phyloP scores from a whole-genome alignment of 2,113 vertebrate genomes.

The Triplophysa tibetana region DNA sequence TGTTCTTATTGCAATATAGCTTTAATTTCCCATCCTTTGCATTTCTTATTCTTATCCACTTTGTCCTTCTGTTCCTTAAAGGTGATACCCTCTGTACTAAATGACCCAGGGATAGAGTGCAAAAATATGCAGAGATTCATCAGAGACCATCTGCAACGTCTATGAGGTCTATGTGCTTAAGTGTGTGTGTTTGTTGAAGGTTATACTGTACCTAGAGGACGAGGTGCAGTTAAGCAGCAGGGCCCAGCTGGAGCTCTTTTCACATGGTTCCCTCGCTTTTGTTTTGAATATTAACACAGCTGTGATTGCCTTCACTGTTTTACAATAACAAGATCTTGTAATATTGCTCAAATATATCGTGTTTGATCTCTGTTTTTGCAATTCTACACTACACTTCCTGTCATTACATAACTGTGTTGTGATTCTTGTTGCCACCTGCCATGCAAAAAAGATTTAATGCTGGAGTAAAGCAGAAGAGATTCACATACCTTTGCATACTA shows the following conservation, averaged over 20 bases:
- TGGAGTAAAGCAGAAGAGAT: conserved; percentile 3
- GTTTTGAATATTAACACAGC: background rate
- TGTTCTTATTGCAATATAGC: too few species aligned
- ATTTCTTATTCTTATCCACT: background rate
- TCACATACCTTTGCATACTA: background rate
- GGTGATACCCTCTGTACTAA: conserved; percentile 9
- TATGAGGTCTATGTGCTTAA: background rate
- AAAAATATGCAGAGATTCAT: conserved; percentile 24
- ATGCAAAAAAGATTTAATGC: background rate
- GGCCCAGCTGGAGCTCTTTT: conserved; percentile 17
- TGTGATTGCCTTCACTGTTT: background rate
- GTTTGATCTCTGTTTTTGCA: background rate
- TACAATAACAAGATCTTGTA: too few species aligned
- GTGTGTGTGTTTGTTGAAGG: conserved; percentile 7
- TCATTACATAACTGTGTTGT: background rate
- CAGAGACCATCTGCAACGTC: conserved; percentile 38
- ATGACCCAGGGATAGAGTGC: background rate
- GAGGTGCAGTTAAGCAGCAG: background rate
- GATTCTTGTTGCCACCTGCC: background rate
- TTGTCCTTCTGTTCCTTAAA: background rate
- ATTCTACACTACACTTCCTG: background rate
- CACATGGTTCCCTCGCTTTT: background rate
- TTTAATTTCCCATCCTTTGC: background rate
- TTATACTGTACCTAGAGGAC: conserved; percentile 18
- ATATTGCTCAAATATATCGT: background rate